Evolutionary conservation across 2,113 vertebrate species (phyloP).

Genomic region (Strigops habroptila): DNA sequence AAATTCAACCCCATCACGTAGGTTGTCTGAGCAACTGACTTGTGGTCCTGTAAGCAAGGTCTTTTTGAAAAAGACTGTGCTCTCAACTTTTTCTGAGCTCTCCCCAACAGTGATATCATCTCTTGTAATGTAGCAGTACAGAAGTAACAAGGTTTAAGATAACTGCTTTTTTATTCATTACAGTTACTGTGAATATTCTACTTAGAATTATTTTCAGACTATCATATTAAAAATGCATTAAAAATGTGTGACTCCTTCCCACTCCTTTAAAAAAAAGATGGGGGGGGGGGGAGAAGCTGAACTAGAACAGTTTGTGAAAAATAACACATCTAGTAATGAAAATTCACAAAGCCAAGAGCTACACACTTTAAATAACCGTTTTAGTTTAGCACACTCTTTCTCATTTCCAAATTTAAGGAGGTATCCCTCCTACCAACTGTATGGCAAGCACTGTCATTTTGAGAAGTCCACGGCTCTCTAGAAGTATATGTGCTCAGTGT

Average conservation of each 20-base stretch:
- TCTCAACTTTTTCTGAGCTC: neutral
- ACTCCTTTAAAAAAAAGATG: neutral
- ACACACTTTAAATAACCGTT: neutral
- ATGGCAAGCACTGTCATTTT: neutral
- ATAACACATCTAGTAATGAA: neutral
- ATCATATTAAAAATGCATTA: neutral
- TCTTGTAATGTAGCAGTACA: neutral
- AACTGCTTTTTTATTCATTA: neutral
- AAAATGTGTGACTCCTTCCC: neutral
- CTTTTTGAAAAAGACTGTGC: neutral
- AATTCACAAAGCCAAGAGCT: neutral
- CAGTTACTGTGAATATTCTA: neutral
- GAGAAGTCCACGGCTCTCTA: neutral
- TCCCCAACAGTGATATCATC: neutral
- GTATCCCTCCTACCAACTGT: neutral
- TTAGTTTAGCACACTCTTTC: neutral
- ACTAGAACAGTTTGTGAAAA: slow-evolving; percentile 10
- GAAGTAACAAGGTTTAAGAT: neutral
- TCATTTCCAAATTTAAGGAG: slow-evolving; percentile 11
- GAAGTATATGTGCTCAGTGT: neutral
- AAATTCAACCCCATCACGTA: neutral
- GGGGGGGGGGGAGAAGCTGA: neutral
- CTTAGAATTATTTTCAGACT: slow-evolving; percentile 26
- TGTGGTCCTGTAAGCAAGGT: neutral
- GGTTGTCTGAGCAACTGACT: neutral